Evolutionary conservation across 2,113 vertebrate genomes (phyloP).

Genomic region (Poicephalus meyeri): DNA sequence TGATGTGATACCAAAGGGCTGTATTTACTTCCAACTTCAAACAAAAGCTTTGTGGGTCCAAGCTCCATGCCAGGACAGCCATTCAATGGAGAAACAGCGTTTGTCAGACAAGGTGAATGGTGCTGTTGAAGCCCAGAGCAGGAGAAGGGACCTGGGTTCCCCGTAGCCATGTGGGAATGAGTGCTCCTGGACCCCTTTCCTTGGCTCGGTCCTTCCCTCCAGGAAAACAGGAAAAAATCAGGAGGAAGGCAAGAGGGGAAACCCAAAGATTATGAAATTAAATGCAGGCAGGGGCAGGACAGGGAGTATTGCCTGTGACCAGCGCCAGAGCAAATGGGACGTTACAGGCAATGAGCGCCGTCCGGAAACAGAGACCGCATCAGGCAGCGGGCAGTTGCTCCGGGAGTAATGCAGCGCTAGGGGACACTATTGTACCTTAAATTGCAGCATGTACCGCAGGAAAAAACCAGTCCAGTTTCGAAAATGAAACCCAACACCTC

Average conservation of each 20-base stretch:
- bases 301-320: not conserved
- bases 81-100: accelerated
- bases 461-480: too few relatives aligned
- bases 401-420: not conserved
- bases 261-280: not conserved
- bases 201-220: not conserved
- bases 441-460: accelerated
- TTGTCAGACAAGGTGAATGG: accelerated
- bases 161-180: accelerated
- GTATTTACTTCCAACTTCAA: not conserved
- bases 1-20: not conserved
- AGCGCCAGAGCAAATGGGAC: accelerated
- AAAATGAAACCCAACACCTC: not conserved
- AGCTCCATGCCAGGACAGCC: accelerated
- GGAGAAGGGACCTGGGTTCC: not conserved
- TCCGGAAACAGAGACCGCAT: accelerated
- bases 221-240: not conserved
- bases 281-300: accelerated
- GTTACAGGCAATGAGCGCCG: not conserved
- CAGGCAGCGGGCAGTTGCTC: accelerated
- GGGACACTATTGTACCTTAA: not conserved
- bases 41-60: not conserved
- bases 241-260: not conserved
- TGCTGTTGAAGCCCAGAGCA: not conserved
- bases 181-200: not conserved